A percentile compares a stretch with the other conserved stretches of the same genome.
phyloP scores from a whole-genome alignment of 1,140 invertebrate species.

The Penaeus chinensis region DNA sequence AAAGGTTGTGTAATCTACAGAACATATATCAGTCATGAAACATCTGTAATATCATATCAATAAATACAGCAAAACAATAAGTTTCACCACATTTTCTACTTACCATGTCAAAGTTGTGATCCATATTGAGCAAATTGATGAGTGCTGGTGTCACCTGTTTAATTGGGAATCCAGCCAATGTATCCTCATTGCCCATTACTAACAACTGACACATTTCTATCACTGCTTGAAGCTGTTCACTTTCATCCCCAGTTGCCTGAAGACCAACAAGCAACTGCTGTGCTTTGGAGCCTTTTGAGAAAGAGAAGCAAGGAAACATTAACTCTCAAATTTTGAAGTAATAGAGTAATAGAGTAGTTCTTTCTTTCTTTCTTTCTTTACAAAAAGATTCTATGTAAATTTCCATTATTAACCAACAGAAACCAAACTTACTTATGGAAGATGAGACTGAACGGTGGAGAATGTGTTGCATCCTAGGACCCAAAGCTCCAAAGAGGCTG shows the following conservation, averaged over 20 bases:
- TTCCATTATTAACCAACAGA: background rate
- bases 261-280: slow-evolving; percentile 93
- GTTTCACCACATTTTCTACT: slow-evolving; percentile 64
- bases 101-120: slow-evolving; percentile 98
- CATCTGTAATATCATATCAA: background rate
- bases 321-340: background rate
- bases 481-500: slow-evolving; percentile 93
- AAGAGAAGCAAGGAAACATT: slow-evolving; percentile 2
- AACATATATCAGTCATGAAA: background rate
- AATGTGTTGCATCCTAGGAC: slow-evolving; percentile 96
- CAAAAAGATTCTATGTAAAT: background rate
- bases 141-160: slow-evolving; percentile 97
- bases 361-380: no score
- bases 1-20: background rate
- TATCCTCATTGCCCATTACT: slow-evolving; percentile 99
- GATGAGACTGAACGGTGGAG: slow-evolving; percentile 87
- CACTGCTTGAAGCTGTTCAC: slow-evolving; percentile 95
- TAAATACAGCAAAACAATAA: background rate
- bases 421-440: slow-evolving; percentile 62
- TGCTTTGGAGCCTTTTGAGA: slow-evolving; percentile 82
- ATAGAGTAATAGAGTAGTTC: no score
- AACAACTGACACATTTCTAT: slow-evolving; percentile 99
- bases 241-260: slow-evolving; percentile 94
- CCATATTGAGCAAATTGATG: slow-evolving; percentile 87
- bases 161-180: slow-evolving; percentile 95